Evolutionary conservation across 2,797 vertebrate genomes (phyloP).

Genomic region (Garrulus glandarius): DNA sequence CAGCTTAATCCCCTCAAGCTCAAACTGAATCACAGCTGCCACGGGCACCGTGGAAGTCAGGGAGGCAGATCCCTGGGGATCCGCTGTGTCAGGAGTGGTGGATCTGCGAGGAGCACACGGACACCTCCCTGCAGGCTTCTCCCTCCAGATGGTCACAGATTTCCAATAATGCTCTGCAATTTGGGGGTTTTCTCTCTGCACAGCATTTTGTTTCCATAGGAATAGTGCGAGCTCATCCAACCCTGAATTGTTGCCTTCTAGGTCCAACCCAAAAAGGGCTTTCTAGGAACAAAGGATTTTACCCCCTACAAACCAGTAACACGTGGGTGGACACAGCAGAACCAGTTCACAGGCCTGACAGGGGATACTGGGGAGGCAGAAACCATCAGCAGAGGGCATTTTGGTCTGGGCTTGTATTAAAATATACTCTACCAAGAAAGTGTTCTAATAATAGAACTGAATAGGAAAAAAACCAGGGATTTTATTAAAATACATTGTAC

Average conservation of each 20-base stretch:
- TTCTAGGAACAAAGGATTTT: background rate
- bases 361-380: background rate
- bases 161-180: rapidly evolving
- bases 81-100: background rate
- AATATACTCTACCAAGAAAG: background rate
- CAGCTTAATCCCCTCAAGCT: background rate
- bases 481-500: background rate
- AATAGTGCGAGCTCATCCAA: background rate
- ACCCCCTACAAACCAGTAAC: background rate
- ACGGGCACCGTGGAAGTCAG: rapidly evolving
- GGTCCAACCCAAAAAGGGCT: background rate
- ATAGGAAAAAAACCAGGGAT: background rate
- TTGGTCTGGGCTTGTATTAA: background rate
- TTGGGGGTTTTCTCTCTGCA: rapidly evolving
- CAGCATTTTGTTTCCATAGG: background rate
- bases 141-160: background rate
- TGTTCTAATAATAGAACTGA: background rate
- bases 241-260: background rate
- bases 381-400: background rate
- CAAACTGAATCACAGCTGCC: background rate
- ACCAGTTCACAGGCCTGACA: background rate
- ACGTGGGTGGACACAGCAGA: background rate
- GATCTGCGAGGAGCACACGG: background rate
- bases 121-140: background rate
- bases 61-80: background rate